These are phyloP conservation scores for Xanthorhoe spadicearia DNA, from an alignment of 2,888 invertebrate species.

Conservation along the genomic window DNA sequence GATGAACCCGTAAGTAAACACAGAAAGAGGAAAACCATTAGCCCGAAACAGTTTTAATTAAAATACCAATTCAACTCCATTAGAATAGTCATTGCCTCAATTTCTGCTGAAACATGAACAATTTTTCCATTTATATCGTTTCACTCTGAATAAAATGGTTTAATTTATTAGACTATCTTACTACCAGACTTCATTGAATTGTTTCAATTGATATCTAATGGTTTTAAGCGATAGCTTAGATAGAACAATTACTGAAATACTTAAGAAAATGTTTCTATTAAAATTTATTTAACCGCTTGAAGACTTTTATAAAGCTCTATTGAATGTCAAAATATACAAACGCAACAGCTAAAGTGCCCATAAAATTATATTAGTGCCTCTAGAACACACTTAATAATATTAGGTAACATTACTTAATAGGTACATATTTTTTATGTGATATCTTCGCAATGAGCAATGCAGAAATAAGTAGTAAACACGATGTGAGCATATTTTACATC, in stretches of 20 bases:
- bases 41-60: neutral
- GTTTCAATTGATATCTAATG: neutral
- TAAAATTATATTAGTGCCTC: too few species aligned
- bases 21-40: neutral
- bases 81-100: neutral
- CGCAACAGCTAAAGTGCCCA: too few species aligned
- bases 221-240: too few species aligned
- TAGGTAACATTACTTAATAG: neutral
- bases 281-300: too few species aligned
- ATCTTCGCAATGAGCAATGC: conserved; percentile 5
- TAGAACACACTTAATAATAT: too few species aligned
- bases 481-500: conserved; percentile 2
- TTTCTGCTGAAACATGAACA: conserved; percentile 6
- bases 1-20: neutral
- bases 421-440: neutral
- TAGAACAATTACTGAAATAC: too few species aligned
- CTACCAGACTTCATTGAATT: neutral
- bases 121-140: conserved; percentile 14
- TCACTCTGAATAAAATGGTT: conserved; percentile 7
- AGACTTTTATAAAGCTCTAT: too few species aligned
- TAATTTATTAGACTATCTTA: conserved; percentile 16
- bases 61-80: conserved; percentile 1
- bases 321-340: too few species aligned
- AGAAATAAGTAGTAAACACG: conserved; percentile 1
- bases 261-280: too few species aligned